These are phyloP conservation scores for Xerus inauris DNA, from an alignment of 2,113 vertebrate genomes.

Conservation along the genomic window DNA sequence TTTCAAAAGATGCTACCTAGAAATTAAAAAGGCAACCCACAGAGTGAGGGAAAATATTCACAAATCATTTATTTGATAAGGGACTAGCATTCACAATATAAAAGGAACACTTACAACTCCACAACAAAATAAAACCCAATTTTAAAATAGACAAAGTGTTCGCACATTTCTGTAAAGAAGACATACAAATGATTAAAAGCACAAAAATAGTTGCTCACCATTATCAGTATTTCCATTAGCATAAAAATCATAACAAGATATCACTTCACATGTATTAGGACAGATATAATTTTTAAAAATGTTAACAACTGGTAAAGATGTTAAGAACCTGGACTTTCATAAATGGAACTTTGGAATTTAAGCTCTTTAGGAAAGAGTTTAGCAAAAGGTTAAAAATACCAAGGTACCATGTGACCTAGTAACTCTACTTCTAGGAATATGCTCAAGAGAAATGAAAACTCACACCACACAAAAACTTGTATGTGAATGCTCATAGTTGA, in stretches of 20 bases:
- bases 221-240: not conserved
- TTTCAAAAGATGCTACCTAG: not conserved
- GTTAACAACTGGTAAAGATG: not conserved
- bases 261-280: not conserved
- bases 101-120: not conserved
- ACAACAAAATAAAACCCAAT: not conserved
- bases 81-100: not conserved
- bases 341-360: not conserved
- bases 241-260: not conserved
- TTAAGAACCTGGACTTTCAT: not conserved
- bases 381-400: not conserved
- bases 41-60: not conserved
- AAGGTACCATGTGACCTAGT: not conserved
- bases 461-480: not conserved
- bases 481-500: not conserved
- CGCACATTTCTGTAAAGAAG: not conserved
- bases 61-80: not conserved
- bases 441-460: not conserved
- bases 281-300: not conserved
- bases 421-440: not conserved
- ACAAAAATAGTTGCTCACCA: not conserved
- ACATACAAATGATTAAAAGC: not conserved
- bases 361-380: not conserved
- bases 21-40: not conserved
- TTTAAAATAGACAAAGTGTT: not conserved